Evolutionary conservation across 1,140 invertebrate genomes (phyloP), one percentile per base, ranked within the genome.

Genomic region (Oncopeltus fasciatus): DNA sequence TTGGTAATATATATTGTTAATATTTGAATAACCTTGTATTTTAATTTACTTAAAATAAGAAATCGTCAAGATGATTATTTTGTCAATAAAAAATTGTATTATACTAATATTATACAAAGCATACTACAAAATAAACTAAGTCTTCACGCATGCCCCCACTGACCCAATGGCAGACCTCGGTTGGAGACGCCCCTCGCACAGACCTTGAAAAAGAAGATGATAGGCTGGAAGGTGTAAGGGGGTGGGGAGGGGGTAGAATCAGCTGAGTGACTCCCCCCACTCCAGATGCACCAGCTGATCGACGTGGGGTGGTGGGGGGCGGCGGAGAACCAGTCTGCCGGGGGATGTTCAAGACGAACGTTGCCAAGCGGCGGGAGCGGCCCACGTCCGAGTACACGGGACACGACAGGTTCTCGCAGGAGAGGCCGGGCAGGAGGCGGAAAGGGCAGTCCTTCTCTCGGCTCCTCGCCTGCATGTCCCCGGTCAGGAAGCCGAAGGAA

Each of bases 401-500:
- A 1, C 86, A 88, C 66, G 86, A 87, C 66, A 74, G 83, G 61
- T 87, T 86, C 69, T 86, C 83, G 67, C 83, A 85, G 68, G 81
- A 83, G 44, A 74, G 81, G 1, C 76, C 81, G 2, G 76, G 79
- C 33, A 77, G 78, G 24, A 59, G 38, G 24, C 18, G 57, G 33
- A 29, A n/a, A 5, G 43, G 38, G 49, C 49, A 18, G 1, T 24
- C 49, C 9, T 24, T 53, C 2, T 18, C 49, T 1, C 21, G 24
- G 24, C 49, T 53, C 2, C 24, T 53, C 20, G 20, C 49, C 49
- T 53, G 49, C 24, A 24, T 53, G 18, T 24, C 18, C 14, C 49
- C 49, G 0, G 49, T 53, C 8, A 21, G 49, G 24, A 53, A 24
- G 24, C 49, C 49, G 9, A 53, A 53, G 21, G 49, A 53, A 18